Evolutionary conservation across 1,140 invertebrate species (phyloP).

Genomic region (Trinorchestia longiramus): DNA sequence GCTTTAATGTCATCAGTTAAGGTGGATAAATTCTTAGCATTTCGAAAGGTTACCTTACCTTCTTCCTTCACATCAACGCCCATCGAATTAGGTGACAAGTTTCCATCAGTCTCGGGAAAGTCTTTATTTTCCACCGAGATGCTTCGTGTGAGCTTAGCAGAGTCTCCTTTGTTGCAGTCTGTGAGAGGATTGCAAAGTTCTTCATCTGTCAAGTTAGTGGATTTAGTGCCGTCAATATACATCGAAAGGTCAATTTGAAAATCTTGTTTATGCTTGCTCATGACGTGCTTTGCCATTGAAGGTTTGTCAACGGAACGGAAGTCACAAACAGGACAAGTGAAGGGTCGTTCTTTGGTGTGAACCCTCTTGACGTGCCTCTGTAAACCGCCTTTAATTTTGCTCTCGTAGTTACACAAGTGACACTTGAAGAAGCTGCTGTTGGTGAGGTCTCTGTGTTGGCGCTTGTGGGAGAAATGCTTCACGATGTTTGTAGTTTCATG

Average conservation of each 20-base stretch:
- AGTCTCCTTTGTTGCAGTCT: neutral
- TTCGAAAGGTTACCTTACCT: neutral
- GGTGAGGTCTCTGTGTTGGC: neutral
- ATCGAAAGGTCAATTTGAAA: neutral
- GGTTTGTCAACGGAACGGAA: neutral
- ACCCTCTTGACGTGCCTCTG: conserved; percentile 47
- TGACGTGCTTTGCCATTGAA: conserved; percentile 35
- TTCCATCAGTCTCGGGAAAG: neutral
- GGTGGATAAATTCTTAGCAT: neutral
- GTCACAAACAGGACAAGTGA: conserved; percentile 30
- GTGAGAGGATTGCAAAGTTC: neutral
- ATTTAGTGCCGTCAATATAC: neutral
- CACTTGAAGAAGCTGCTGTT: neutral
- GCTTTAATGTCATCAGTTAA: neutral
- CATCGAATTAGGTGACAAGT: neutral
- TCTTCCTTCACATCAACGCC: neutral
- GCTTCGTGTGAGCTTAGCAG: neutral
- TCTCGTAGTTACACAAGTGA: neutral
- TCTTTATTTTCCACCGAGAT: neutral
- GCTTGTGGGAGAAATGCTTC: conserved; percentile 15
- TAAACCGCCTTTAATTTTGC: conserved; percentile 18
- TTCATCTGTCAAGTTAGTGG: neutral
- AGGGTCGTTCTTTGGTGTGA: conserved; percentile 32
- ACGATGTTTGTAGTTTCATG: conserved; percentile 24
- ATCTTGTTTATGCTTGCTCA: conserved; percentile 23